These are phyloP conservation scores for Heteromyza rotundicornis DNA, from an alignment of 2,888 invertebrate genomes.

Conservation along the genomic window DNA sequence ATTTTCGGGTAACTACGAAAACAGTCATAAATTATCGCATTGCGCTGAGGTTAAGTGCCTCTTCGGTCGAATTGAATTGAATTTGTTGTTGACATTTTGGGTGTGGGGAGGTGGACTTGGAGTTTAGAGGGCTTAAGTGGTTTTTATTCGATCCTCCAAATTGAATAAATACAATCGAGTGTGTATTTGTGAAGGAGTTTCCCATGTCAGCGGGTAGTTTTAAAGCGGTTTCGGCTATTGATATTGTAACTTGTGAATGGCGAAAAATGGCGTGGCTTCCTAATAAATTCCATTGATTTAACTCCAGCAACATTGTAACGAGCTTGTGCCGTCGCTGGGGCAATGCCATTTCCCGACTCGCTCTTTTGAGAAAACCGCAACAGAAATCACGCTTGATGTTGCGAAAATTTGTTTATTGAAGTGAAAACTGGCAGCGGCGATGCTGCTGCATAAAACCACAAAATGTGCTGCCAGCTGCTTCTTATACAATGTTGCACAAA, in stretches of 20 bases:
- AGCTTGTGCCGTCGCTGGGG: neutral
- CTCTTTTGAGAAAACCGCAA: conserved; percentile 3
- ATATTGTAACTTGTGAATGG: no score
- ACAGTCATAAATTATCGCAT: conserved; percentile 17
- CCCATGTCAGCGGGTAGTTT: no score
- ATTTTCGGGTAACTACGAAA: neutral
- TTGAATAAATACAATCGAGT: neutral
- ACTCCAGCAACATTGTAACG: no score
- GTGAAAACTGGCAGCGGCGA: conserved; percentile 8
- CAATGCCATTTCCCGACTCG: neutral
- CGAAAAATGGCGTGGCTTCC: no score
- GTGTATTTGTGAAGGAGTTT: neutral
- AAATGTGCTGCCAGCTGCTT: no score
- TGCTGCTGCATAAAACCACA: neutral
- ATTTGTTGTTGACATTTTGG: no score
- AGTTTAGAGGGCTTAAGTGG: no score
- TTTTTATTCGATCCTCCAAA: no score
- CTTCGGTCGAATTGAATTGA: conserved; percentile 11
- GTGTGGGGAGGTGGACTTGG: no score
- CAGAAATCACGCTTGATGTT: conserved; percentile 17
- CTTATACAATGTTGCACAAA: no score
- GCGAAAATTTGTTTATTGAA: conserved; percentile 17
- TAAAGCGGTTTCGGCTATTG: no score
- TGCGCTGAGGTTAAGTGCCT: conserved; percentile 19
- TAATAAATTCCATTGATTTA: no score